Conservation (phyloP, 2,888 invertebrate species). For the Tortrix viridana region DNA sequence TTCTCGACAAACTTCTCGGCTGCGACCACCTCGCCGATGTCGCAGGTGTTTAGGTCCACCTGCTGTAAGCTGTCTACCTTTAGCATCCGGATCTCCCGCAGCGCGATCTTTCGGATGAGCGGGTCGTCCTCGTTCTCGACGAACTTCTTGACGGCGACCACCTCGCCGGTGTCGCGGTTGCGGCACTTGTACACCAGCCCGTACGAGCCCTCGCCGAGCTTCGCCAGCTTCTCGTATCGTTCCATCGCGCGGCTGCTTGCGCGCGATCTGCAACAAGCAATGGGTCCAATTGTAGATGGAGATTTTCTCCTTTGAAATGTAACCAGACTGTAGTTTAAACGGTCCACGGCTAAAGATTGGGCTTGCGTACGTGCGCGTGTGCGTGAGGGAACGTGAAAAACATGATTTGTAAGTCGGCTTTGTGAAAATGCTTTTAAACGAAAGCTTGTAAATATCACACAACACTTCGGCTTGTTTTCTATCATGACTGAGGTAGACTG, state of each 20-base stretch:
- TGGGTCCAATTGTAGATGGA: slow-evolving; percentile 36
- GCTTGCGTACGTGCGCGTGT: no score
- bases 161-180: slow-evolving; percentile 96
- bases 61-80: slow-evolving; percentile 89
- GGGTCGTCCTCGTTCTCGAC: slow-evolving; percentile 99
- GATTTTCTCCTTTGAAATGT: no score
- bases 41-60: slow-evolving; percentile 87
- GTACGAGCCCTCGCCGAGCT: slow-evolving; percentile 97
- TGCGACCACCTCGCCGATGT: slow-evolving; percentile 93
- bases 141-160: slow-evolving; percentile 98
- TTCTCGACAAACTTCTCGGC: slow-evolving; percentile 99
- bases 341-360: no score
- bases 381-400: no score
- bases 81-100: slow-evolving; percentile 96
- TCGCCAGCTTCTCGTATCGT: slow-evolving; percentile 96
- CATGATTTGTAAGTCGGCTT: no score
- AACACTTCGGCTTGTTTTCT: no score
- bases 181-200: slow-evolving; percentile 98
- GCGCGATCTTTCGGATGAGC: slow-evolving; percentile 96
- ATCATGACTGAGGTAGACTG: no score
- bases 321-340: no score
- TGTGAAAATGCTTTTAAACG: no score
- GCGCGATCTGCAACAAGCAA: slow-evolving; percentile 85
- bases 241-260: slow-evolving; percentile 95
- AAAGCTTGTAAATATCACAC: no score